Evolutionary conservation across 2,888 invertebrate genomes (phyloP).

Genomic region (Epinotia demarniana): DNA sequence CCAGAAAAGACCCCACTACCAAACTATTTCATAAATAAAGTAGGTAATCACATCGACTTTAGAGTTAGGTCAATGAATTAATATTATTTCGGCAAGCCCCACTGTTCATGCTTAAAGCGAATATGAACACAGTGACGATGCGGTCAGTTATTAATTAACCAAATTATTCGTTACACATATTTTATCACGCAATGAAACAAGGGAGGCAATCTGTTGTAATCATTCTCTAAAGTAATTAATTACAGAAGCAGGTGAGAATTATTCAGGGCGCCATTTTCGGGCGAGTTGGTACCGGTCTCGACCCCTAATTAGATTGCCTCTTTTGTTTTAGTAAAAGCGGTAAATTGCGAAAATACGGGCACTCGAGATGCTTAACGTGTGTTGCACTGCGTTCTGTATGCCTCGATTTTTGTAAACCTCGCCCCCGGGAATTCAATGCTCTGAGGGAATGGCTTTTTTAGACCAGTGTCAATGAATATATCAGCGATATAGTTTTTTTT

Average conservation of each 20-base stretch:
- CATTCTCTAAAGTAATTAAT: constrained; percentile 45
- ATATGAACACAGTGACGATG: constrained; percentile 14
- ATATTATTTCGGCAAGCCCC: not conserved
- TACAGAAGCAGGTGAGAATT: constrained; percentile 44
- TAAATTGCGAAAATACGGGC: constrained; percentile 43
- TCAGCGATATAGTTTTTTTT: too few relatives aligned
- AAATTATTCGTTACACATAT: constrained; percentile 37
- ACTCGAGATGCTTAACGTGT: constrained; percentile 13
- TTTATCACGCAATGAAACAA: constrained; percentile 36
- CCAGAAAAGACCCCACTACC: too few relatives aligned
- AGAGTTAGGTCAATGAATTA: not conserved
- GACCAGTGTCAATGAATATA: too few relatives aligned
- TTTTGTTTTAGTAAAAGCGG: constrained; percentile 42
- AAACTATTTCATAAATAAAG: not conserved
- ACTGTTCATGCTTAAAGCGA: not conserved
- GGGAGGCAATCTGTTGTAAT: constrained; percentile 44
- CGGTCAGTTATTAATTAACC: constrained; percentile 36
- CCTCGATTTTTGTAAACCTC: too few relatives aligned
- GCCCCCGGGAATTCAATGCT: too few relatives aligned
- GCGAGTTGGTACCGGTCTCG: constrained; percentile 35
- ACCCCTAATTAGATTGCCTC: constrained; percentile 45
- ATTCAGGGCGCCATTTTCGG: constrained; percentile 43
- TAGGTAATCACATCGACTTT: not conserved
- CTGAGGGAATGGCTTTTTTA: too few relatives aligned
- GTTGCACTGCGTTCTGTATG: not conserved